Evolutionary conservation across 53 echinoderm and acorn worm genomes (phyloP).

Genomic region (Crossaster papposus): DNA sequence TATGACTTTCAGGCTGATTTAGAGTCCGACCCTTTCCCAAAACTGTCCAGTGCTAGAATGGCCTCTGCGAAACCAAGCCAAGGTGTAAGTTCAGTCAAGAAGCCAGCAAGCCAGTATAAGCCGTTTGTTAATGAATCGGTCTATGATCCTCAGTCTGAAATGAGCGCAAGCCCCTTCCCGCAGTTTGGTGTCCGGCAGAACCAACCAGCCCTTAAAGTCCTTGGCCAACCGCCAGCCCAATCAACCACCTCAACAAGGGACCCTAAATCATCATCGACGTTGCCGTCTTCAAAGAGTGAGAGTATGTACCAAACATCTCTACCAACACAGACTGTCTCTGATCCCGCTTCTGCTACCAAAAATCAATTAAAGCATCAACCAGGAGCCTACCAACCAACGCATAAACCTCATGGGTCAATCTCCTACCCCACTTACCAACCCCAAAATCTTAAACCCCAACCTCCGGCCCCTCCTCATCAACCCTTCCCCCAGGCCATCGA

Average conservation of each 20-base stretch:
- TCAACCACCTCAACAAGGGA: background rate
- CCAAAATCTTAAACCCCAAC: background rate
- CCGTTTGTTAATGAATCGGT: background rate
- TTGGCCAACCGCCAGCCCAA: slow-evolving; percentile 22
- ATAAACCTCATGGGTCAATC: background rate
- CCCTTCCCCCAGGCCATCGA: background rate
- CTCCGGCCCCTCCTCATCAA: background rate
- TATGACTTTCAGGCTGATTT: background rate
- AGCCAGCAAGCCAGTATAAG: background rate
- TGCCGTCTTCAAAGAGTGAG: background rate
- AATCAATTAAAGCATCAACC: background rate
- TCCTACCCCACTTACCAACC: slow-evolving; percentile 3
- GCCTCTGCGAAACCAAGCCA: slow-evolving; percentile 10
- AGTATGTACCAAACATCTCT: no score
- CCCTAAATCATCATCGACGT: background rate
- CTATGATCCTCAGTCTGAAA: slow-evolving; percentile 17
- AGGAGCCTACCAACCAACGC: background rate
- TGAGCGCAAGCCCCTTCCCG: slow-evolving; percentile 18
- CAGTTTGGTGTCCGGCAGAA: slow-evolving; percentile 31
- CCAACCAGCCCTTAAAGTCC: background rate
- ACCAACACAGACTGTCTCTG: no score
- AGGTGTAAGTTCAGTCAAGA: background rate
- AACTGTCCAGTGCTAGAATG: background rate
- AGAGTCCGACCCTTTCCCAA: slow-evolving; percentile 19
- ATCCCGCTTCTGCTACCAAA: no score